Percentiles rank a stretch among this genome's conserved stretches.
These are phyloP conservation scores for Scopus umbretta DNA, from an alignment of 2,113 vertebrate species.

Conservation along the genomic window DNA sequence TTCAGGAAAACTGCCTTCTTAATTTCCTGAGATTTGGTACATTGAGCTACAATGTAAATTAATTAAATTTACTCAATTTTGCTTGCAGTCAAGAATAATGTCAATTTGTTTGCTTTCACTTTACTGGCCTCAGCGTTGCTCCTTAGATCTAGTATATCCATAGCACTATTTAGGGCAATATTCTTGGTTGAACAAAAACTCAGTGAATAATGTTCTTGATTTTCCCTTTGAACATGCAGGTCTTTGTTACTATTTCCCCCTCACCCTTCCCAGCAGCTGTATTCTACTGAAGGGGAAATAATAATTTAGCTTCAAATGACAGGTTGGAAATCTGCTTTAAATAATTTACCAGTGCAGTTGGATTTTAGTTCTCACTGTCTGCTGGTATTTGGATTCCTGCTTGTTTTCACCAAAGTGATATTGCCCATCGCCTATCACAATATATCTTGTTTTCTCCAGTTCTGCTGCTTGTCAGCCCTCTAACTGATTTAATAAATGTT, in stretches of 20 bases:
- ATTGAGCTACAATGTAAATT: not conserved
- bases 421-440: not conserved
- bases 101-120: not conserved
- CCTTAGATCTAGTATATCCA: not conserved
- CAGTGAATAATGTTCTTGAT: not conserved
- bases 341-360: conserved; percentile 7
- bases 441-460: not conserved
- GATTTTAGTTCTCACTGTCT: not conserved
- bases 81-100: not conserved
- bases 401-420: not conserved
- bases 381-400: not conserved
- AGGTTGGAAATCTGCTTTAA: not conserved
- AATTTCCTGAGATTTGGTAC: not conserved
- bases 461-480: not conserved
- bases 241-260: not conserved
- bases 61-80: conserved; percentile 14
- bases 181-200: not conserved
- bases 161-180: not conserved
- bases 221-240: not conserved
- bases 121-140: not conserved
- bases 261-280: not conserved
- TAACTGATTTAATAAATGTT: conserved; percentile 2
- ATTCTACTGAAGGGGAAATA: conserved; percentile 17
- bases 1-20: not conserved
- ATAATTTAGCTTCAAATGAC: not conserved